Evolutionary conservation across 35 echinoderm and acorn worm species (phyloP).

Genomic region (Patiria miniata): DNA sequence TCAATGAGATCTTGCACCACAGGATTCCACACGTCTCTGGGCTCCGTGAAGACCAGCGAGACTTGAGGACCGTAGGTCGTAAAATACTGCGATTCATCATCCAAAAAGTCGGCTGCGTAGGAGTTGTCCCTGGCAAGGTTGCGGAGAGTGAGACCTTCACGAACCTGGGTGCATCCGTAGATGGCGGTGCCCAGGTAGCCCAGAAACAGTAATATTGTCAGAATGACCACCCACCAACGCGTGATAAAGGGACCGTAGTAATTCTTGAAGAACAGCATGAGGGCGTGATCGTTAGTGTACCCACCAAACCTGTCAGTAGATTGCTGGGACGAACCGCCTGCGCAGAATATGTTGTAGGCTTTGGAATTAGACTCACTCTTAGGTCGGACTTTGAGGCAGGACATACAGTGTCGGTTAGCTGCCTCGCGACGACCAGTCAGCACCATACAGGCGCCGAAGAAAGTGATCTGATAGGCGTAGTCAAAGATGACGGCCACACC

Average conservation of each 20-base stretch:
- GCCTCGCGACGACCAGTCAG: conserved; percentile 60
- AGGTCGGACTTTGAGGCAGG: conserved; percentile 40
- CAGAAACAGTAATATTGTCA: conserved; percentile 26
- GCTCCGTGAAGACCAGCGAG: conserved; percentile 45
- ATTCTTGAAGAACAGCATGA: conserved; percentile 72
- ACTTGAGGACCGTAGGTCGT: conserved; percentile 56
- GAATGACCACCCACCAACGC: background rate
- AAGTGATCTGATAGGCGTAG: conserved; percentile 75
- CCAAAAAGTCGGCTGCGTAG: conserved; percentile 42
- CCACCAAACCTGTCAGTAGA: background rate
- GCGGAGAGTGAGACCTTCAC: conserved; percentile 46
- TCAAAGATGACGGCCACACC: conserved; percentile 72
- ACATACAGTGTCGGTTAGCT: conserved; percentile 61
- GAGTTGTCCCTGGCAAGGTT: conserved; percentile 64
- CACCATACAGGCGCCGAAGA: conserved; percentile 82
- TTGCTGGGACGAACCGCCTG: conserved; percentile 38
- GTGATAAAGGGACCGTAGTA: conserved; percentile 65
- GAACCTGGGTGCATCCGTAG: conserved; percentile 50
- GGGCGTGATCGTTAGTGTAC: background rate
- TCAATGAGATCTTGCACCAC: conserved; percentile 44
- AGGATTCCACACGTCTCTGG: conserved; percentile 55
- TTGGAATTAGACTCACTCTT: conserved; percentile 20
- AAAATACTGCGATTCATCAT: conserved; percentile 48
- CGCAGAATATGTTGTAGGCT: conserved; percentile 52
- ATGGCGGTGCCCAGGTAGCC: conserved; percentile 42